Evolutionary conservation across 2,888 invertebrate species (phyloP), one percentile per base, ranked within the genome.

Genomic region (Labia minor): DNA sequence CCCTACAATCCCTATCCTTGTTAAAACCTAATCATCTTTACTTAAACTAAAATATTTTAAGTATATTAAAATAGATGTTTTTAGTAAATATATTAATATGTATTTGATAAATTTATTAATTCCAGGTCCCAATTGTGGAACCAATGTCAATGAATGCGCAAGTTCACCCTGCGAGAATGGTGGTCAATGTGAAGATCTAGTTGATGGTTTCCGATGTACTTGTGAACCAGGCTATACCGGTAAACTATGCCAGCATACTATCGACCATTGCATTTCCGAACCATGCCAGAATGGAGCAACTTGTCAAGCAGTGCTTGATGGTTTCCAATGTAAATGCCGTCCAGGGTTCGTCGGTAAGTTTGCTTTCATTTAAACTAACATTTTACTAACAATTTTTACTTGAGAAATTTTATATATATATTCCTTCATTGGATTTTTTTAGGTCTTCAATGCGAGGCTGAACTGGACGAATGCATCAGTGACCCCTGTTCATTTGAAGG

Each of bases 201-300:
- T 93, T 1, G 85, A 92, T 73, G 92, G 89, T 66, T 95, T 86
- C 73, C 85, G 85, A 33, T 97, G 96, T 75, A 88, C 86, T 66
- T 97, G 96, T 75, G 93, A 95, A 75, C 86, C 92, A n/a, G 96
- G 95, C 1, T 96, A 88, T 75, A 94, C 95, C 1, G 96, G 96
- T 62, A 92, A 92, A 76, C 85, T 86, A 72, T 96, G 95, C 76
- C 95, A 96, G 75, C 95, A 95, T 74, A 86, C 90, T 0, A 89
- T 95, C 68, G 95, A 97, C 75, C 93, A 95, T 73, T 97, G 97
- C 74, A 86, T 88, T 19, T 88, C 90, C 0, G 82, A 87, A 70
- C 95, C 96, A 0, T 97, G 97, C 76, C 90, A 93, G 74, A 95
- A 96, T 75, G 92, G 94, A 20, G 95, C 91, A 1, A 86, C 88